Evolutionary conservation across 30 jellyfish, hydroid and myxozoan species (phyloP).

Genomic region (Hydractinia echinata): DNA sequence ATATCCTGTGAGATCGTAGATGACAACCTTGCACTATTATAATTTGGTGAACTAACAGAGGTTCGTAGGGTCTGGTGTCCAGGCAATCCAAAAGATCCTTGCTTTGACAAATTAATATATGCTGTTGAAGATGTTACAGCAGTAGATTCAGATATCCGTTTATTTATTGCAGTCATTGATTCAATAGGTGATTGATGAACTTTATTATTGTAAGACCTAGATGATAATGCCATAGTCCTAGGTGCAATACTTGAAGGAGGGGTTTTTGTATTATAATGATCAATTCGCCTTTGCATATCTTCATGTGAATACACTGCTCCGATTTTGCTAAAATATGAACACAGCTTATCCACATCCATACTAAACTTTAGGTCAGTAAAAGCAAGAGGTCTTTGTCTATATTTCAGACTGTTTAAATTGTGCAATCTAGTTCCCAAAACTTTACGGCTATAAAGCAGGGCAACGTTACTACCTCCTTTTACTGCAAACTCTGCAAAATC

Average conservation of each 20-base stretch:
- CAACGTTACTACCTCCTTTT: slow-evolving; percentile 89
- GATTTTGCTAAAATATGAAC: slow-evolving; percentile 52
- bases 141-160: slow-evolving; percentile 38
- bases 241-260: slow-evolving; percentile 4
- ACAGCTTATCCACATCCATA: slow-evolving; percentile 75
- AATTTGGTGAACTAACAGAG: slow-evolving; percentile 11
- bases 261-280: slow-evolving; percentile 38
- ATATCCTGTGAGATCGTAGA: slow-evolving; percentile 27
- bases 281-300: slow-evolving; percentile 79
- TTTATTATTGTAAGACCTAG: background rate
- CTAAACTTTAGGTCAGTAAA: slow-evolving; percentile 61
- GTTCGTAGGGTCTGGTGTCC: slow-evolving; percentile 31
- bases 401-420: slow-evolving; percentile 80
- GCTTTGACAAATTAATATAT: slow-evolving; percentile 41
- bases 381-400: slow-evolving; percentile 89
- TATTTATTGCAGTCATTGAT: slow-evolving; percentile 70
- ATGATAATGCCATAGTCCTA: background rate
- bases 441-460: slow-evolving; percentile 82
- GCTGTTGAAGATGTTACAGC: slow-evolving; percentile 31
- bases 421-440: slow-evolving; percentile 88
- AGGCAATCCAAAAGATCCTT: slow-evolving; percentile 34
- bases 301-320: slow-evolving; percentile 94
- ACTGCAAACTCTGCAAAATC: slow-evolving; percentile 97
- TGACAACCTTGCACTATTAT: background rate
- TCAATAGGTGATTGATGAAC: slow-evolving; percentile 53